Evolutionary conservation across 23 tunicate species (phyloP), one percentile per base, ranked within the genome.

Genomic region (Trididemnum nubilum): DNA sequence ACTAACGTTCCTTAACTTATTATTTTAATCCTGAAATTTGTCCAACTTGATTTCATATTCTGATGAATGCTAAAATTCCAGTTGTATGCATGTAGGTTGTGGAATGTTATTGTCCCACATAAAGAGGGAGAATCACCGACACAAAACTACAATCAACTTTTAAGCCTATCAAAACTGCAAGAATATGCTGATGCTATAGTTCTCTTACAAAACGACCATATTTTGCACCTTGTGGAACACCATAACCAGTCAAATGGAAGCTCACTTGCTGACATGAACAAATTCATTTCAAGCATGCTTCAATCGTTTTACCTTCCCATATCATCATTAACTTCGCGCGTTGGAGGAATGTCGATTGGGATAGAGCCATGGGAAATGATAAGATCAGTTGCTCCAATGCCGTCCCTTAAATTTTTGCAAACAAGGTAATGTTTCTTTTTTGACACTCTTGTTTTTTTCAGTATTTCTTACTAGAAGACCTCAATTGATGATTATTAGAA

Each of bases 361-460:
- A 78, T 81, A 1, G 98, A 93, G 52, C 93, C 98, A 26, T 93
- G 98, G 98, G 98, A 93, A 67, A 0, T 93, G 72, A 60, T 88
- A 29, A 66, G 98, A 26, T 93, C 98, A 7, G 86, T 87, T 5
- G 82, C 98, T 0, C 87, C 93, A 59, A 77, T 93, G 81, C 98
- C 92, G 2, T 38, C 82, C 24, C 52, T 80, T 24, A 93, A 93
- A 37, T 74, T 93, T 23, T 51, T 93, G 23, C 85, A 93, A 51
- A 52, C 83, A 49, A 87, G 89, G 97, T 87, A 0, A 19, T 36
- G 52, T 29, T 7, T 34, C 2, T 44, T 9, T 7, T 44, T 44
- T 44, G n/a, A n/a, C n/a, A n/a, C n/a, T n/a, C n/a, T n/a, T n/a
- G n/a, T n/a, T n/a, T 44, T 15, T 29, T 33, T 26, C 9, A n/a